Conservation (phyloP, 1,140 invertebrate genomes). For the Apis florea region DNA sequence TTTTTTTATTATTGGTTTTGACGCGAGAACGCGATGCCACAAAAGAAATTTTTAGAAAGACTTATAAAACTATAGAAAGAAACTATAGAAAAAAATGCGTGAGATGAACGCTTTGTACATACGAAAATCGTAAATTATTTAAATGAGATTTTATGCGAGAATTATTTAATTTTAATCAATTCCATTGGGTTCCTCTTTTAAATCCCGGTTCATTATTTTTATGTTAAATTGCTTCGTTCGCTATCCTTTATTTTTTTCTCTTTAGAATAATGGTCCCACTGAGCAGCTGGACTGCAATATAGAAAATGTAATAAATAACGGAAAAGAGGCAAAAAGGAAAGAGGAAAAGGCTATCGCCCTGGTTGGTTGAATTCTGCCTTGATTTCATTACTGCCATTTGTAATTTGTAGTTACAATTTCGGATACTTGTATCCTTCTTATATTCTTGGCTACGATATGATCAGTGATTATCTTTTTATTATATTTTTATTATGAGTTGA, state of each 20-base stretch:
- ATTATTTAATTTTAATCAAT: constrained; percentile 67
- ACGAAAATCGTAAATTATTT: constrained; percentile 72
- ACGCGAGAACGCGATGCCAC: constrained; percentile 9
- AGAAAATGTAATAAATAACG: constrained; percentile 44
- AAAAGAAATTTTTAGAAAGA: constrained; percentile 9
- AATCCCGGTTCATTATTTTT: constrained; percentile 23
- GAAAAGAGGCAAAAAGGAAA: constrained; percentile 14
- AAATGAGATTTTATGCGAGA: constrained; percentile 61
- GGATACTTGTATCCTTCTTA: not conserved
- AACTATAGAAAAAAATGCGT: constrained; percentile 40
- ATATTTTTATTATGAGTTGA: not conserved
- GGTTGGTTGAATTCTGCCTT: constrained; percentile 43
- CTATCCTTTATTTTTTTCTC: constrained; percentile 28
- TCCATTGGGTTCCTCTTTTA: constrained; percentile 31
- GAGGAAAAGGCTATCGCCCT: constrained; percentile 49
- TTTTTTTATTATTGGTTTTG: constrained; percentile 29
- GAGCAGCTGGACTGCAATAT: constrained; percentile 79
- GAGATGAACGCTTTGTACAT: constrained; percentile 50
- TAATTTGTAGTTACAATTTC: constrained; percentile 20
- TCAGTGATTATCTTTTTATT: not conserved
- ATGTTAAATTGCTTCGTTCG: constrained; percentile 33
- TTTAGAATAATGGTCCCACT: constrained; percentile 70
- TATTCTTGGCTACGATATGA: not conserved
- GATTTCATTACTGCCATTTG: constrained; percentile 39
- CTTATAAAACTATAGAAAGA: constrained; percentile 30